Percentiles rank a stretch among this genome's conserved stretches.
Conservation (phyloP, 2,113 vertebrate genomes). For the sheep (Ovis aries) region ARS-UI_Ramb_v3.0 NC_056055.1:97203501-97204000, state of each 20-base stretch:
- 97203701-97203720: background rate
- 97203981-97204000: background rate
- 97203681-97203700: background rate
- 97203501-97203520: background rate
- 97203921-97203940: background rate
- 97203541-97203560: rapidly evolving
- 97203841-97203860: constrained; percentile 58
- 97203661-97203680: background rate
- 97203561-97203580: background rate
- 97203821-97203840: constrained; percentile 37
- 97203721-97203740: background rate
- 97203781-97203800: constrained; percentile 59
- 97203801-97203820: constrained; percentile 46
- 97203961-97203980: background rate
- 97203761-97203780: constrained; percentile 39
- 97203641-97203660: background rate
- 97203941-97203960: constrained; percentile 34
- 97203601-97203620: background rate
- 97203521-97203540: background rate
- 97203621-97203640: background rate
- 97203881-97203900: constrained; percentile 51
- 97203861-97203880: constrained; percentile 54
- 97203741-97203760: background rate
- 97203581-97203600: background rate
- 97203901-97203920: constrained; percentile 32